Conservation (phyloP, 1,140 invertebrate genomes). For the Adoxophyes honmai region DNA sequence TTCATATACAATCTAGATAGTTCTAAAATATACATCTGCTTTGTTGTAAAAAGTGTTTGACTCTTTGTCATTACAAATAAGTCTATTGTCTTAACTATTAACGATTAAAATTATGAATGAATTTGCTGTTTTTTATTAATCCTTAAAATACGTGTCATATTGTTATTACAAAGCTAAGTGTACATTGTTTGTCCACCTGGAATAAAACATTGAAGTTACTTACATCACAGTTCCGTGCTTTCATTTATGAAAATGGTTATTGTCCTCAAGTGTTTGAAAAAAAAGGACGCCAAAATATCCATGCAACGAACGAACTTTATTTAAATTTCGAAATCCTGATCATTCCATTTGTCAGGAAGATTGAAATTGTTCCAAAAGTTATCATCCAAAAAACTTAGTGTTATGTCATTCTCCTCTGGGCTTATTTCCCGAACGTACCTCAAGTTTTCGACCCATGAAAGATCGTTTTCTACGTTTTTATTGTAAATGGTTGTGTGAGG, state of each 20-base stretch:
- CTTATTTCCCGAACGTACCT: conserved; percentile 40
- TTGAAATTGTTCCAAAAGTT: conserved; percentile 44
- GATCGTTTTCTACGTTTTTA: conserved; percentile 26
- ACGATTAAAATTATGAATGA: conserved; percentile 14
- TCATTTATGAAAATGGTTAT: too few relatives aligned
- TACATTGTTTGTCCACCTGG: too few relatives aligned
- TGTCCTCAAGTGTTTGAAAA: too few relatives aligned
- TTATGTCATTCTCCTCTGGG: conserved; percentile 36
- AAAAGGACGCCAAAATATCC: too few relatives aligned
- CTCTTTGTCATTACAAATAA: conserved; percentile 16
- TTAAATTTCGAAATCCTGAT: conserved; percentile 26
- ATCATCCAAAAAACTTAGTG: conserved; percentile 26
- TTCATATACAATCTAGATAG: conserved; percentile 11
- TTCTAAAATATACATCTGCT: conserved; percentile 2
- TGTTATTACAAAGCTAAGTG: too few relatives aligned
- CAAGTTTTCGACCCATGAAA: conserved; percentile 53
- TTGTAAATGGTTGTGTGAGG: conserved; percentile 20
- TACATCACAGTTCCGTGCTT: too few relatives aligned
- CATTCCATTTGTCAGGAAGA: conserved; percentile 30
- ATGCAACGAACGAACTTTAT: too few relatives aligned
- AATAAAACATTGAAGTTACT: too few relatives aligned
- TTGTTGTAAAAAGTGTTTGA: conserved; percentile 6
- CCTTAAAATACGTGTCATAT: too few relatives aligned
- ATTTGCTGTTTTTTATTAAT: background rate
- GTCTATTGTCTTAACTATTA: conserved; percentile 14